Conservation (phyloP, 2,113 vertebrate species). For the Sigmodon hispidus region DNA sequence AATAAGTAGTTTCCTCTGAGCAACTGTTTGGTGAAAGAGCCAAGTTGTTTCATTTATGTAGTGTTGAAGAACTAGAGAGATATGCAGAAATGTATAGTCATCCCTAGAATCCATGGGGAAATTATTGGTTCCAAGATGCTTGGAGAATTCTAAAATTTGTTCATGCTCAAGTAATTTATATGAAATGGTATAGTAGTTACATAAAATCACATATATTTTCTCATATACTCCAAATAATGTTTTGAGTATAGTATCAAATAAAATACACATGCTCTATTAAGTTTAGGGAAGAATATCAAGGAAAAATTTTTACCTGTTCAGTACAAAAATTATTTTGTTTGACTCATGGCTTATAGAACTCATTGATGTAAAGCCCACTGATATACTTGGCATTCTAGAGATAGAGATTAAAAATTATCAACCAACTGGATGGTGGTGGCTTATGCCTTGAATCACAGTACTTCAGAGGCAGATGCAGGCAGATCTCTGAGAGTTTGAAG, state of each 20-base stretch:
- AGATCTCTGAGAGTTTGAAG: not conserved
- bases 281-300: not conserved
- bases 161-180: not conserved
- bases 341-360: not conserved
- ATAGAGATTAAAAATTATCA: not conserved
- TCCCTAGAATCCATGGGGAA: not conserved
- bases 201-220: too few species aligned
- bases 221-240: not conserved
- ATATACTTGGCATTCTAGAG: not conserved
- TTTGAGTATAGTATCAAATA: not conserved
- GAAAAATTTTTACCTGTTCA: not conserved
- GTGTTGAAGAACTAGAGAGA: not conserved
- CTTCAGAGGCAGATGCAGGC: not conserved
- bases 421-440: not conserved
- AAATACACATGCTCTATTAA: not conserved
- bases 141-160: not conserved
- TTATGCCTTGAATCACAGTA: not conserved
- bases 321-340: not conserved
- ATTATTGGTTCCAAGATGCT: not conserved
- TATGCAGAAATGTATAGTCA: not conserved
- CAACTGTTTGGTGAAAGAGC: not conserved
- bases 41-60: constrained; percentile 3
- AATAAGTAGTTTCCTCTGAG: not conserved
- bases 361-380: too few species aligned
- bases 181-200: not conserved